These are phyloP conservation scores for Terrapene triunguis DNA, from an alignment of 2,113 vertebrate genomes.

Conservation along the genomic window DNA sequence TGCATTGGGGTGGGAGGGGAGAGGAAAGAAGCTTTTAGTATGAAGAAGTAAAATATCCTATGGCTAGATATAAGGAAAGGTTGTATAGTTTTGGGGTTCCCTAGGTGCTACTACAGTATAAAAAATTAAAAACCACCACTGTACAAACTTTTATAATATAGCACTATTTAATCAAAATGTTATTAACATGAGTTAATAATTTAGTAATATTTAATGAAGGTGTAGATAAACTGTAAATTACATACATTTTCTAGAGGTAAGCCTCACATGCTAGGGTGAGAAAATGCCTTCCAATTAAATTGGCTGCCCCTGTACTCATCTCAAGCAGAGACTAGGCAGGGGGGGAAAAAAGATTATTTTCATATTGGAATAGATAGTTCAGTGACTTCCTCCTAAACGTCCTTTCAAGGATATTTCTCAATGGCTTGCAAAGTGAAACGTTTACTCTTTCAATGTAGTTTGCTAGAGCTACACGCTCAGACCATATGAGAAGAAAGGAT, in stretches of 20 bases:
- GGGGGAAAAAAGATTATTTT: slow-evolving; percentile 15
- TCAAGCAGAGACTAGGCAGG: slow-evolving; percentile 33
- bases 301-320: slow-evolving; percentile 56
- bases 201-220: background rate
- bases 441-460: background rate
- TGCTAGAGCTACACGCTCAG: background rate
- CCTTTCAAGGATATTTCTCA: slow-evolving; percentile 14
- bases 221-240: background rate
- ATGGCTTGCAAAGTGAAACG: background rate
- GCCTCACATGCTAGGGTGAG: background rate
- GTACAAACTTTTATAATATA: too few species aligned
- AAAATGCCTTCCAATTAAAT: background rate
- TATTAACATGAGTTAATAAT: background rate
- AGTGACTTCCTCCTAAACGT: background rate
- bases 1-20: too few species aligned
- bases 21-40: too few species aligned
- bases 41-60: too few species aligned
- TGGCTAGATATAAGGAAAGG: too few species aligned
- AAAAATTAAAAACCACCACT: too few species aligned
- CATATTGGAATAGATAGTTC: background rate
- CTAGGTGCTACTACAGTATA: too few species aligned
- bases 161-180: background rate
- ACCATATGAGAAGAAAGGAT: background rate
- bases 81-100: too few species aligned
- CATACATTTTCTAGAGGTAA: slow-evolving; percentile 2